Percentiles rank a stretch among this genome's conserved stretches.
These are phyloP conservation scores for Pantherophis vulpinus DNA, from an alignment of 2,797 vertebrate genomes.

Conservation along the genomic window DNA sequence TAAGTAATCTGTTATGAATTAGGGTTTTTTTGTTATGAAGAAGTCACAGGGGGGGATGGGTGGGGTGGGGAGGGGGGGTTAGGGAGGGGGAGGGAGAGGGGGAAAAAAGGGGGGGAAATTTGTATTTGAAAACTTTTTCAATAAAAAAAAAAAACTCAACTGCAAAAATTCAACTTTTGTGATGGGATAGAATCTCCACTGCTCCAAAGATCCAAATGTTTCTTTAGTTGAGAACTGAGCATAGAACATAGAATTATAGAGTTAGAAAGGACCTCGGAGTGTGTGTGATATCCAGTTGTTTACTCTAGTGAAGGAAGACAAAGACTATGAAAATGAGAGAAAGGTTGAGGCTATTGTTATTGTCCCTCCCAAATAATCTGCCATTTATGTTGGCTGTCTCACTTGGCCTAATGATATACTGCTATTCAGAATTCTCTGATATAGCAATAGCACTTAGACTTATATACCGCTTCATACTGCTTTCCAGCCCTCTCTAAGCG, in stretches of 20 bases:
- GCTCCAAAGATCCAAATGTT: not conserved
- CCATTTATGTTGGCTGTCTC: not conserved
- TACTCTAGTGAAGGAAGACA: not conserved
- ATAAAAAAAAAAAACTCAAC: not conserved
- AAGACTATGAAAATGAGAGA: not conserved
- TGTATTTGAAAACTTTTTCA: too few species aligned
- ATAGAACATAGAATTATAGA: not conserved
- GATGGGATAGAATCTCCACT: not conserved
- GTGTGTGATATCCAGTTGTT: not conserved
- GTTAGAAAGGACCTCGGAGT: not conserved
- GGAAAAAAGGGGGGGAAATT: too few species aligned
- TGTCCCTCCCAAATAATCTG: not conserved
- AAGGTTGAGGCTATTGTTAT: not conserved
- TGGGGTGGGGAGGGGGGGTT: too few species aligned
- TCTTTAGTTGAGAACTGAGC: not conserved
- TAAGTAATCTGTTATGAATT: too few species aligned
- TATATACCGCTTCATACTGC: too few species aligned
- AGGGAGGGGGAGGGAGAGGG: too few species aligned
- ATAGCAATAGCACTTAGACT: too few species aligned
- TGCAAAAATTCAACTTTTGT: not conserved
- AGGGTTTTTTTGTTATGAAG: too few species aligned
- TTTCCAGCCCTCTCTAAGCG: too few species aligned
- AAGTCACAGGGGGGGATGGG: too few species aligned
- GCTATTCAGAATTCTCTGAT: not conserved
- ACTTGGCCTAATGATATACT: not conserved